A percentile compares a stretch with the other conserved stretches of the same genome.
Conservation (phyloP, 2,797 vertebrate species). For the Phaenicophaeus curvirostris region DNA sequence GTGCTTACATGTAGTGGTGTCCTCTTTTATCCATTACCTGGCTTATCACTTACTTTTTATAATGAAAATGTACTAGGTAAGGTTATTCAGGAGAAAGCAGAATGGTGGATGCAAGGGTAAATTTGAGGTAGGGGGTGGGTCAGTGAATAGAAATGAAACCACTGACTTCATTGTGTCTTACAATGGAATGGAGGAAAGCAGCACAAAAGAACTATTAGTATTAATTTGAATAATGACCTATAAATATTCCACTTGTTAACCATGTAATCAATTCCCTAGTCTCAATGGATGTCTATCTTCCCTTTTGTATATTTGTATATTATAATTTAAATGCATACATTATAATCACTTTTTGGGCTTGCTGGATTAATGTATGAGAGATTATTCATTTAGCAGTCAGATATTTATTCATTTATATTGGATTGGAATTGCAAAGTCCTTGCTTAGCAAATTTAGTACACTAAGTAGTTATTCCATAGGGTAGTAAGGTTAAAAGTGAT, state of each 20-base stretch:
- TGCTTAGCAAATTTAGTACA: constrained; percentile 21
- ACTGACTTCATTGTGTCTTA: constrained; percentile 20
- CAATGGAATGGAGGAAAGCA: neutral
- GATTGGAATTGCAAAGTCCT: constrained; percentile 46
- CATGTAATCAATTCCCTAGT: constrained; percentile 57
- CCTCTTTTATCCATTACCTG: constrained; percentile 20
- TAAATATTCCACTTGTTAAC: constrained; percentile 66
- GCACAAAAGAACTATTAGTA: constrained; percentile 38
- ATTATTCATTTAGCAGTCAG: constrained; percentile 52
- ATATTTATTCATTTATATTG: constrained; percentile 54
- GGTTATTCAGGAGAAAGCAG: constrained; percentile 33
- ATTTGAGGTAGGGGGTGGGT: neutral
- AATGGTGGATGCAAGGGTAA: neutral
- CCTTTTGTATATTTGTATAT: constrained; percentile 45
- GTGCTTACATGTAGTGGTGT: constrained; percentile 4
- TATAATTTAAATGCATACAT: constrained; percentile 64
- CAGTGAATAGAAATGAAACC: neutral
- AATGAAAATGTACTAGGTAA: constrained; percentile 35
- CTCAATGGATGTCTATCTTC: constrained; percentile 47
- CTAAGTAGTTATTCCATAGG: constrained; percentile 18
- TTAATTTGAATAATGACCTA: constrained; percentile 63
- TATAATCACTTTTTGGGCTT: constrained; percentile 48
- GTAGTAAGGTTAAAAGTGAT: constrained; percentile 17
- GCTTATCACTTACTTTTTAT: constrained; percentile 10
- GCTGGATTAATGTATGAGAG: constrained; percentile 19